Conservation (phyloP, 2,797 vertebrate species). For the Borostomias antarcticus region DNA sequence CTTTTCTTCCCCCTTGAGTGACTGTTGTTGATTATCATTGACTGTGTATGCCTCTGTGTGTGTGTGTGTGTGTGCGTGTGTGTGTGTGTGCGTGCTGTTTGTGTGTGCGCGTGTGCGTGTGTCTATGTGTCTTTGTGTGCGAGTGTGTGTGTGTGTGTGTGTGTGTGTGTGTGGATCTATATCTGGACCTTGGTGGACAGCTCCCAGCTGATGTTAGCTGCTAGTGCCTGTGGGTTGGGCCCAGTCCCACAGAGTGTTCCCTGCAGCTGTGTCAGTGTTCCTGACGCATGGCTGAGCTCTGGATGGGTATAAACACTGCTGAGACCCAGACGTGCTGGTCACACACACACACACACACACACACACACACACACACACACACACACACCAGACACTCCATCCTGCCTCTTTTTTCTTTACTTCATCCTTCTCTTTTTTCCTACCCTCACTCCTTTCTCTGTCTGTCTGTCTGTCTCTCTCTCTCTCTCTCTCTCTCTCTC, state of each 20-base stretch:
- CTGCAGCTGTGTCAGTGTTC: neutral
- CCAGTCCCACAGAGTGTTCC: neutral
- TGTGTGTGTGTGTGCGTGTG: neutral
- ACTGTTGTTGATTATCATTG: too few species aligned
- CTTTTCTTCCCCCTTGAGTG: too few species aligned
- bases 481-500: neutral
- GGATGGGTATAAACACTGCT: neutral
- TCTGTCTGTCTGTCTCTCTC: constrained; percentile 14
- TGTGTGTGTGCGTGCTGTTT: neutral
- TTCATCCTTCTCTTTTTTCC: neutral
- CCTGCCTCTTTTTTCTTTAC: neutral
- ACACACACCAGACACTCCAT: too few species aligned
- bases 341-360: neutral
- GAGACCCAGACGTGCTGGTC: neutral
- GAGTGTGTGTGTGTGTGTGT: too few species aligned
- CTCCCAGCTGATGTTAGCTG: neutral
- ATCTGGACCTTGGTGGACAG: neutral
- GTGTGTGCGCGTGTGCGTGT: neutral
- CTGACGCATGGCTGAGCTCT: neutral
- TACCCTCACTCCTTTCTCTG: constrained; percentile 12
- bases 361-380: too few species aligned
- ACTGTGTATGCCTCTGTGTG: neutral
- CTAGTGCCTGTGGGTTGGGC: neutral
- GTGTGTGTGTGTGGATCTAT: neutral
- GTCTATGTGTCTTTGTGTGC: neutral